Conservation (phyloP, 2,797 vertebrate species). For the Lycodopsis pacificus region DNA sequence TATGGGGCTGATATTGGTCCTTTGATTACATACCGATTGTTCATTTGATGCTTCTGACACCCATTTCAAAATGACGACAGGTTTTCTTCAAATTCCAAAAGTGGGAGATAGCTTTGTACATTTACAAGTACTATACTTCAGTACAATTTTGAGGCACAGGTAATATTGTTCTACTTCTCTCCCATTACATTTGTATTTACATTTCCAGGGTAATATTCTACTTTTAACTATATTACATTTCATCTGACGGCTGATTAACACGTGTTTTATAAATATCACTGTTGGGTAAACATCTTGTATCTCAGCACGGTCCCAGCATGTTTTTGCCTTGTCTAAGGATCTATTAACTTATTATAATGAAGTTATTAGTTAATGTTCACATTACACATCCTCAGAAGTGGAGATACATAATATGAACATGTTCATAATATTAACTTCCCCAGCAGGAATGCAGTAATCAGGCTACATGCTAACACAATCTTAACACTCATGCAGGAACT, state of each 20-base stretch:
- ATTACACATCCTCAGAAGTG: not conserved
- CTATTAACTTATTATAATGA: not conserved
- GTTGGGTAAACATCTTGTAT: not conserved
- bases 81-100: too few species aligned
- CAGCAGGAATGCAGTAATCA: not conserved
- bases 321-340: not conserved
- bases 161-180: too few species aligned
- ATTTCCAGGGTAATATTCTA: too few species aligned
- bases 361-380: not conserved
- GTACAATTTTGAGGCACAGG: too few species aligned
- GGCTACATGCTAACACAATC: not conserved
- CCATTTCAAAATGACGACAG: too few species aligned
- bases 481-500: not conserved
- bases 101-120: too few species aligned
- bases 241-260: too few species aligned
- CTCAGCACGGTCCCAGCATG: not conserved
- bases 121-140: too few species aligned
- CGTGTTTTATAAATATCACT: not conserved
- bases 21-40: too few species aligned
- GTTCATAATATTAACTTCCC: not conserved
- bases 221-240: too few species aligned
- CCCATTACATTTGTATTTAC: too few species aligned
- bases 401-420: not conserved
- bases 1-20: not conserved
- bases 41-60: too few species aligned